These are phyloP conservation scores for Coilia nasus DNA, from an alignment of 2,797 vertebrate species.

Conservation along the genomic window DNA sequence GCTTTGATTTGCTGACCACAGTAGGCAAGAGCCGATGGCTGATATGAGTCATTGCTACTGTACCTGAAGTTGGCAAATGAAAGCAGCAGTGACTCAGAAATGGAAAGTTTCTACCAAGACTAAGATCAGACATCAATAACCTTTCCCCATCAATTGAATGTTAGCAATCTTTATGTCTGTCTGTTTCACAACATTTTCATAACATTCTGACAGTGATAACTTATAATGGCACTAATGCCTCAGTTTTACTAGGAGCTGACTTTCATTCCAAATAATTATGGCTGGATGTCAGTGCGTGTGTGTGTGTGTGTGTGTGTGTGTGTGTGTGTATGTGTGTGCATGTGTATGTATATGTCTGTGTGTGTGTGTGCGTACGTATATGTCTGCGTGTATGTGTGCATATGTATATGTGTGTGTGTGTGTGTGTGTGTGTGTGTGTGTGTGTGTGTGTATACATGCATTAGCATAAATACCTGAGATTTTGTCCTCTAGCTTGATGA, in stretches of 20 bases:
- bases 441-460: too few relatives aligned
- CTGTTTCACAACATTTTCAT: too few relatives aligned
- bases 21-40: not conserved
- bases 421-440: too few relatives aligned
- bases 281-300: not conserved
- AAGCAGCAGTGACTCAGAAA: not conserved
- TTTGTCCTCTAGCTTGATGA: constrained; percentile 92
- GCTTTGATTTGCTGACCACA: not conserved
- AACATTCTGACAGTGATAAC: too few relatives aligned
- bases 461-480: constrained; percentile 77
- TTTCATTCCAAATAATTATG: not conserved
- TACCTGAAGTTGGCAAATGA: not conserved
- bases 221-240: too few relatives aligned
- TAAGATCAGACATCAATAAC: too few relatives aligned
- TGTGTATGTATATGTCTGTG: too few relatives aligned
- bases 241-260: too few relatives aligned
- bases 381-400: not conserved
- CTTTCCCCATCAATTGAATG: not conserved
- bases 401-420: not conserved
- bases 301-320: constrained; percentile 9
- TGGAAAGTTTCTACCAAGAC: not conserved
- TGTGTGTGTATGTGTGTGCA: too few relatives aligned
- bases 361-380: too few relatives aligned
- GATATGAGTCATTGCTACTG: not conserved
- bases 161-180: too few relatives aligned